phyloP scores from a whole-genome alignment of 2,888 invertebrate species.

The Zygaena filipendulae region DNA sequence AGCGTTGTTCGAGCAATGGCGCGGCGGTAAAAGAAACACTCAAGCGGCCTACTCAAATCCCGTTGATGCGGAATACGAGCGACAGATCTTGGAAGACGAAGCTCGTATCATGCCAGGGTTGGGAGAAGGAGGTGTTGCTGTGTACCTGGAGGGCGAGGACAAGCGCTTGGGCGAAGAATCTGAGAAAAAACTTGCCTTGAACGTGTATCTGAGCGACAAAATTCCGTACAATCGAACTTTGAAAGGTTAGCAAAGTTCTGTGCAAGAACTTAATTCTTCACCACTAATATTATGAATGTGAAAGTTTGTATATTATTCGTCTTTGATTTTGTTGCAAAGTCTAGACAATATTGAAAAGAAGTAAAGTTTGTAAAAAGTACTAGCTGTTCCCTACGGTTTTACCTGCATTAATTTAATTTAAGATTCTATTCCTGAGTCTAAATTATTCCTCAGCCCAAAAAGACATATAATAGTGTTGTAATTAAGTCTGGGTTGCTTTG shows the following conservation, averaged over 20 bases:
- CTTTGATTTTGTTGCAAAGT: slow-evolving; percentile 6
- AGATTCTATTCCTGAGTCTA: no score
- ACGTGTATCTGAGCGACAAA: slow-evolving; percentile 88
- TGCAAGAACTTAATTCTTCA: no score
- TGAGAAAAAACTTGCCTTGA: slow-evolving; percentile 86
- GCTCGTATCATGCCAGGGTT: slow-evolving; percentile 73
- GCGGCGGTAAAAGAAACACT: slow-evolving; percentile 40
- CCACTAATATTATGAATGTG: no score
- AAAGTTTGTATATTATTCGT: no score
- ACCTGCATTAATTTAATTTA: no score
- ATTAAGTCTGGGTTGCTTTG: no score
- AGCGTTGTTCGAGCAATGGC: slow-evolving; percentile 49
- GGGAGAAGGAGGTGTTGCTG: slow-evolving; percentile 77
- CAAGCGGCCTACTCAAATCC: slow-evolving; percentile 27
- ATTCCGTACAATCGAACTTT: slow-evolving; percentile 86
- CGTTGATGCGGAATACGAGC: slow-evolving; percentile 42
- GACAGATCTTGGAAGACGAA: slow-evolving; percentile 71
- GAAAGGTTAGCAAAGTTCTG: slow-evolving; percentile 70
- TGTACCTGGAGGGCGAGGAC: slow-evolving; percentile 73
- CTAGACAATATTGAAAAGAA: background rate
- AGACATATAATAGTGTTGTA: no score
- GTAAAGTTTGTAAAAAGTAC: no score
- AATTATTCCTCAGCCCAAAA: no score
- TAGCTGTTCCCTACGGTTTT: no score
- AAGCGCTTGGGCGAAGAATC: slow-evolving; percentile 74